A percentile compares a stretch with the other conserved stretches of the same genome.
Conservation (phyloP, 2,888 invertebrate species). For the Cheilosia pagana region DNA sequence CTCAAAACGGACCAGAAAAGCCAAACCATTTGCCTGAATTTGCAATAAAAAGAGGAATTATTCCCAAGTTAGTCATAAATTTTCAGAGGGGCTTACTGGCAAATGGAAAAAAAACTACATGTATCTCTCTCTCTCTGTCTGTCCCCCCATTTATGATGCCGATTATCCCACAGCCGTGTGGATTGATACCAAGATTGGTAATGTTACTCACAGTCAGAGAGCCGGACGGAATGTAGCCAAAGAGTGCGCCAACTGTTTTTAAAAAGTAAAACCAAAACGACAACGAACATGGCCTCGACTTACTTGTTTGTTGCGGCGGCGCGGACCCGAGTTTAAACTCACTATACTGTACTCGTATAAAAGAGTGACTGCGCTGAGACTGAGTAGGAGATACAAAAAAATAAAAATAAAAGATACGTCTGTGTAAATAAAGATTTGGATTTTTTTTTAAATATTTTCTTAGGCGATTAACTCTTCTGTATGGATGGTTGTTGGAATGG, state of each 20-base stretch:
- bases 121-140: background rate
- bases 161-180: conserved; percentile 49
- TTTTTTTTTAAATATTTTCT: background rate
- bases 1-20: conserved; percentile 44
- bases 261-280: conserved; percentile 43
- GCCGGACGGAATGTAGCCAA: conserved; percentile 56
- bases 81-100: conserved; percentile 28
- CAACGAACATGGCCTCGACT: conserved; percentile 59
- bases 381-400: conserved; percentile 50
- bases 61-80: conserved; percentile 57
- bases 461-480: conserved; percentile 13
- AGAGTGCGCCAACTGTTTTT: conserved; percentile 47
- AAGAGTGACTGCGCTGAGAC: conserved; percentile 26
- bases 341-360: conserved; percentile 1
- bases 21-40: conserved; percentile 56
- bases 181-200: conserved; percentile 70
- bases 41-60: conserved; percentile 51
- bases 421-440: conserved; percentile 32
- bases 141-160: conserved; percentile 32
- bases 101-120: background rate
- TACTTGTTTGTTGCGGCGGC: conserved; percentile 54
- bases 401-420: conserved; percentile 9
- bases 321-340: conserved; percentile 32
- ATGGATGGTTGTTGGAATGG: conserved; percentile 9
- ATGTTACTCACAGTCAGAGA: conserved; percentile 38